phyloP scores from a whole-genome alignment of 2,888 invertebrate genomes.

The Pemphredon lugubris region DNA sequence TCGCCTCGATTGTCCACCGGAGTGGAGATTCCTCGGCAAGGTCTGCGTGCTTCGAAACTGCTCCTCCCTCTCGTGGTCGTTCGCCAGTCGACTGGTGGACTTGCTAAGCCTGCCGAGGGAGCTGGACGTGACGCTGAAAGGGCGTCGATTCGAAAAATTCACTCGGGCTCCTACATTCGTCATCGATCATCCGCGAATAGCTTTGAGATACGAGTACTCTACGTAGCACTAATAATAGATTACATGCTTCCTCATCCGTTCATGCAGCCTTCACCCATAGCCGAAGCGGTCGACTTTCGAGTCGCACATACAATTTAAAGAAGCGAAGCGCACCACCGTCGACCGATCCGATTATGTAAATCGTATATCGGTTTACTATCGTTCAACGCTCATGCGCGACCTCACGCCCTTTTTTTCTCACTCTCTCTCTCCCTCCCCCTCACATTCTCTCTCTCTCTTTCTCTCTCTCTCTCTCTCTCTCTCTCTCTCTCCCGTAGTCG shows the following conservation, averaged over 20 bases:
- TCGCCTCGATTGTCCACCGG: conserved; percentile 79
- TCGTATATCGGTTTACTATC: conserved; percentile 39
- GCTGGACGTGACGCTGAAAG: conserved; percentile 86
- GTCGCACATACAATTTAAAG: conserved; percentile 29
- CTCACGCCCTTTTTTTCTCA: conserved; percentile 2
- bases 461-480: neutral
- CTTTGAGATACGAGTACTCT: too few species aligned
- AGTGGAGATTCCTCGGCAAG: conserved; percentile 85
- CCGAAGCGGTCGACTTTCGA: conserved; percentile 43
- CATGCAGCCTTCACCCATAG: conserved; percentile 62
- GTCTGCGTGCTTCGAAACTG: conserved; percentile 88
- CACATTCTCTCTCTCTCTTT: neutral
- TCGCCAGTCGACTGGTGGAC: conserved; percentile 87
- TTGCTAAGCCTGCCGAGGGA: conserved; percentile 92
- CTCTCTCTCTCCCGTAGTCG: conserved; percentile 13
- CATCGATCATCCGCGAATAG: too few species aligned
- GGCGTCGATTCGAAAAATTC: conserved; percentile 60
- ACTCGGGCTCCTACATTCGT: conserved; percentile 17
- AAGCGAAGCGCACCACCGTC: conserved; percentile 41
- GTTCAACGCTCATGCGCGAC: conserved; percentile 25
- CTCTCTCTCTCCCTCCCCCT: too few species aligned
- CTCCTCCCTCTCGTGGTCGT: conserved; percentile 83
- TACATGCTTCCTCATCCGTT: conserved; percentile 36
- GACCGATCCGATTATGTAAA: conserved; percentile 26
- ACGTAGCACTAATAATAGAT: conserved; percentile 19